Percentiles rank a stretch among this genome's conserved stretches.
These are phyloP conservation scores for Ispidina picta DNA, from an alignment of 2,797 vertebrate genomes.

Conservation along the genomic window DNA sequence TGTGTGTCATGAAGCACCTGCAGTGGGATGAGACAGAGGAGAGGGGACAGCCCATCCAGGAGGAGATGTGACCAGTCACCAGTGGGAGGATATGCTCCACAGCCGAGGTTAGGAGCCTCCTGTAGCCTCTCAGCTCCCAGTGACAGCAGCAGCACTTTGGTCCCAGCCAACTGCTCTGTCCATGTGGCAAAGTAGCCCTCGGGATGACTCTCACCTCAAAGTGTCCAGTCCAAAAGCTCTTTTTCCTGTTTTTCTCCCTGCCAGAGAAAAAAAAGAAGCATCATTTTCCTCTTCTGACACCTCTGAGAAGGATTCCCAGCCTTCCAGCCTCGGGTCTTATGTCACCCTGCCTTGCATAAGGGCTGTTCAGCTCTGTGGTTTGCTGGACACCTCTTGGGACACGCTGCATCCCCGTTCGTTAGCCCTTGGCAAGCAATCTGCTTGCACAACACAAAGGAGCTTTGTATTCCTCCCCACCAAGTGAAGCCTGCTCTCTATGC, in stretches of 20 bases:
- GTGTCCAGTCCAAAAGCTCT: not conserved
- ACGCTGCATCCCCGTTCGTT: not conserved
- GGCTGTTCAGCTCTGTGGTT: too few relatives aligned
- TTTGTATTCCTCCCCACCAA: not conserved
- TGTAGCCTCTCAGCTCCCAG: accelerated
- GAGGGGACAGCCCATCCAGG: accelerated
- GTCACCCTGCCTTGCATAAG: too few relatives aligned
- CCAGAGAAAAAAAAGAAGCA: not conserved
- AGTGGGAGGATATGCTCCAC: accelerated
- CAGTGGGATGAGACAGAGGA: not conserved
- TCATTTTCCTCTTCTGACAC: not conserved
- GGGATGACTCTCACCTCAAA: not conserved
- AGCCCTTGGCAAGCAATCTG: slow-evolving; percentile 4
- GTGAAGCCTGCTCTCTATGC: not conserved
- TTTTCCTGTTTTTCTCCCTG: not conserved
- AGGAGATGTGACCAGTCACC: not conserved
- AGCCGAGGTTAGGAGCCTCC: not conserved
- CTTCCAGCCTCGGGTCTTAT: not conserved
- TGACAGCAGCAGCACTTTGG: not conserved
- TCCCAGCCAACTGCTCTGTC: not conserved
- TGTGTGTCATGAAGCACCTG: accelerated
- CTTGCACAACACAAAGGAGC: slow-evolving; percentile 33
- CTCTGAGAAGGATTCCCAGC: not conserved
- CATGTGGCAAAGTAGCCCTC: not conserved
- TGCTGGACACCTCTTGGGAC: not conserved